Percentiles rank a stretch among this genome's conserved stretches.
phyloP scores from a whole-genome alignment of 2,888 invertebrate species.

The Eustalomyia histrio region DNA sequence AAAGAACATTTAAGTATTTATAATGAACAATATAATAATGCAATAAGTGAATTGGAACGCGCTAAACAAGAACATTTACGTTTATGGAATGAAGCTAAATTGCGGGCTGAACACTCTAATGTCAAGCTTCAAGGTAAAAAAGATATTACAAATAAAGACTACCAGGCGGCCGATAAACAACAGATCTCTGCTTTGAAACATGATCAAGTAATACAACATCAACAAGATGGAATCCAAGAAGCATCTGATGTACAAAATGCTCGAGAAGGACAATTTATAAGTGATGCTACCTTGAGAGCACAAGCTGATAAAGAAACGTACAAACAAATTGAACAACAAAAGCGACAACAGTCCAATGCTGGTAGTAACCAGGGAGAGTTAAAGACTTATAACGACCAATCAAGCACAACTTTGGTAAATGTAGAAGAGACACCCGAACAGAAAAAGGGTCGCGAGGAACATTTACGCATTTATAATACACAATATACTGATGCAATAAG shows the following conservation, averaged over 20 bases:
- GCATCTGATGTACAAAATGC: slow-evolving; percentile 54
- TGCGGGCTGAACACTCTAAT: slow-evolving; percentile 50
- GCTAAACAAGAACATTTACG: slow-evolving; percentile 73
- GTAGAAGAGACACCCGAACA: slow-evolving; percentile 71
- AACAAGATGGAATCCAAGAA: slow-evolving; percentile 19
- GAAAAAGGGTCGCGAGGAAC: slow-evolving; percentile 71
- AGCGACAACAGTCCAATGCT: slow-evolving; percentile 17
- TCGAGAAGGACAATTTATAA: slow-evolving; percentile 50
- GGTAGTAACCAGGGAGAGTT: slow-evolving; percentile 39
- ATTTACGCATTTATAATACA: slow-evolving; percentile 69
- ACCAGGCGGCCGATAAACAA: slow-evolving; percentile 32
- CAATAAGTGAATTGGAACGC: slow-evolving; percentile 69
- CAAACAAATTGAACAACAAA: background rate
- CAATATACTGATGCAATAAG: slow-evolving; percentile 69
- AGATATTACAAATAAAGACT: background rate
- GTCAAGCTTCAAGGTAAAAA: slow-evolving; percentile 4
- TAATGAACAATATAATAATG: slow-evolving; percentile 67
- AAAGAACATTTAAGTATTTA: slow-evolving; percentile 71
- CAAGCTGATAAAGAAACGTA: background rate
- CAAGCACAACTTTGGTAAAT: slow-evolving; percentile 60
- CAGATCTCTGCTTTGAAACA: slow-evolving; percentile 39
- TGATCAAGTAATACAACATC: slow-evolving; percentile 31
- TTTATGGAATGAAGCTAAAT: slow-evolving; percentile 69
- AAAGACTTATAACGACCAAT: slow-evolving; percentile 53
- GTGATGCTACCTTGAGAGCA: background rate